Conservation (phyloP, 2,888 invertebrate species). For the Sisyra nigra region DNA sequence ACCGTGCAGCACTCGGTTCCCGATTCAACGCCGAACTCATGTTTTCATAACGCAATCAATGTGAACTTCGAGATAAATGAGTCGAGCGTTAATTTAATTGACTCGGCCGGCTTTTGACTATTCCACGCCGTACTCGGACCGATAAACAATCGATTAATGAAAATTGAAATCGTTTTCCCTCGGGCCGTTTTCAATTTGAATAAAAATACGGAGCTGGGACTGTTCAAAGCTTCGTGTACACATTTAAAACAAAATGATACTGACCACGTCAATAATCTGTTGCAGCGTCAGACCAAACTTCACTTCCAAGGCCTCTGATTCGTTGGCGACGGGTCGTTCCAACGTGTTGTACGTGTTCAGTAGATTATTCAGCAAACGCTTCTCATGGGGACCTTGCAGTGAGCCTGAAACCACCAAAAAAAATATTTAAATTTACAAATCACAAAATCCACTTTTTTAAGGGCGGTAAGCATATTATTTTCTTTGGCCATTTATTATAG, state of each 20-base stretch:
- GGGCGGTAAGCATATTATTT: too few relatives aligned
- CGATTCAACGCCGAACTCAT: too few relatives aligned
- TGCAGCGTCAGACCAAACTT: slow-evolving; percentile 82
- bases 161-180: background rate
- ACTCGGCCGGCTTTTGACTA: too few relatives aligned
- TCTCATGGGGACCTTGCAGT: slow-evolving; percentile 80
- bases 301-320: slow-evolving; percentile 79
- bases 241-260: slow-evolving; percentile 24
- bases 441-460: too few relatives aligned
- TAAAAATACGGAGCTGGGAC: background rate
- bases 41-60: too few relatives aligned
- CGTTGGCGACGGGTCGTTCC: slow-evolving; percentile 82
- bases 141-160: background rate
- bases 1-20: too few relatives aligned
- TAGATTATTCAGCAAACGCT: slow-evolving; percentile 68
- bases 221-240: background rate
- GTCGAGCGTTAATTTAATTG: too few relatives aligned
- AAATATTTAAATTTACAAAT: too few relatives aligned
- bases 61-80: too few relatives aligned
- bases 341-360: slow-evolving; percentile 72
- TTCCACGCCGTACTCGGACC: background rate
- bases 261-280: slow-evolving; percentile 91
- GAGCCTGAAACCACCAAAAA: slow-evolving; percentile 47
- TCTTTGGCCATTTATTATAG: too few relatives aligned
- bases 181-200: background rate